phyloP scores from a whole-genome alignment of 2,888 invertebrate genomes.

The Epinotia demarniana region DNA sequence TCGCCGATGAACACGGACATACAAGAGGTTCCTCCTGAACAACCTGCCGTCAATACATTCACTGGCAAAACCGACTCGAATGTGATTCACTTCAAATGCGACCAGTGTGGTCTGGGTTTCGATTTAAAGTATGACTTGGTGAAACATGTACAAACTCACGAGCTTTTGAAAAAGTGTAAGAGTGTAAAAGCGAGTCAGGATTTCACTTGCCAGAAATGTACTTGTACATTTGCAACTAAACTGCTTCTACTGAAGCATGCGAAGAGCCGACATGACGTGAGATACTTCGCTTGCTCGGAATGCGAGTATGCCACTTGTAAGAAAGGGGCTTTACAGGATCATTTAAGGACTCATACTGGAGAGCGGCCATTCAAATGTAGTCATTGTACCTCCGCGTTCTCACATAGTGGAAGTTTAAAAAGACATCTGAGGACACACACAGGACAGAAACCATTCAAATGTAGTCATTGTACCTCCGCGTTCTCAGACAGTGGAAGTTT shows the following conservation, averaged over 20 bases:
- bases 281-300: constrained; percentile 5
- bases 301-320: not conserved
- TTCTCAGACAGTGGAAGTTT: not conserved
- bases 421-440: constrained; percentile 47
- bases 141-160: constrained; percentile 22
- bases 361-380: constrained; percentile 43
- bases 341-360: constrained; percentile 45
- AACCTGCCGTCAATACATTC: not conserved
- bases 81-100: not conserved
- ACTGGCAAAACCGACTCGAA: not conserved
- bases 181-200: not conserved
- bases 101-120: constrained; percentile 17
- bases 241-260: constrained; percentile 19
- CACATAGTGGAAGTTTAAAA: constrained; percentile 27
- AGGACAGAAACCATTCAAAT: constrained; percentile 47
- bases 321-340: constrained; percentile 32
- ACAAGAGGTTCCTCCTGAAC: not conserved
- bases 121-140: constrained; percentile 19
- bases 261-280: constrained; percentile 13
- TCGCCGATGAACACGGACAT: not conserved
- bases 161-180: not conserved
- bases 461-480: constrained; percentile 44
- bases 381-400: constrained; percentile 42
- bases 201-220: constrained; percentile 1
- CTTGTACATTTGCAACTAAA: constrained; percentile 5